These are phyloP conservation scores for Hippocampus guttulatus DNA, from an alignment of 2,113 vertebrate species.

Conservation along the genomic window DNA sequence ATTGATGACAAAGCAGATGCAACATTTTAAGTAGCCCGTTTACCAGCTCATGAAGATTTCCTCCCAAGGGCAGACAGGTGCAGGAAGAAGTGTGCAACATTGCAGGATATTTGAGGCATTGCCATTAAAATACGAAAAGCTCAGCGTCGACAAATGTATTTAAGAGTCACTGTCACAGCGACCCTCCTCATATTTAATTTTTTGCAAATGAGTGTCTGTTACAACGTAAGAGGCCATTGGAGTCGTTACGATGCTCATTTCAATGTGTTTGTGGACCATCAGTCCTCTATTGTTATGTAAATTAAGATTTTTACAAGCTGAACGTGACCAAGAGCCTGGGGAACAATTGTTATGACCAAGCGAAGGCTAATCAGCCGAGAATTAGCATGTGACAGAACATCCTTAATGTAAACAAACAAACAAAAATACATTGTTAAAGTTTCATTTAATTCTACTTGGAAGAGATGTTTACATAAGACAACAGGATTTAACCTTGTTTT, in stretches of 20 bases:
- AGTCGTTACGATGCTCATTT: constrained; percentile 44
- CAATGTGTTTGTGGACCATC: constrained; percentile 45
- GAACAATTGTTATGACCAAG: constrained; percentile 37
- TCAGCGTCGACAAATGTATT: constrained; percentile 14
- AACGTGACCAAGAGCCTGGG: constrained; percentile 27
- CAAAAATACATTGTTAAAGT: not conserved
- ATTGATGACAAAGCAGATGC: not conserved
- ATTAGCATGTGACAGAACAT: constrained; percentile 50
- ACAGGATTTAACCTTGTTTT: not conserved
- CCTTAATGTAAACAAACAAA: not conserved
- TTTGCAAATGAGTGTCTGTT: constrained; percentile 26
- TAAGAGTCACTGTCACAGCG: constrained; percentile 22
- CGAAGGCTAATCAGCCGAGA: constrained; percentile 20
- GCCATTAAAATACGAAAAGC: constrained; percentile 44
- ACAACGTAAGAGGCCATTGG: constrained; percentile 17
- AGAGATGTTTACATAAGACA: not conserved
- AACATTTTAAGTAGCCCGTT: not conserved
- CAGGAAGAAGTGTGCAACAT: not conserved
- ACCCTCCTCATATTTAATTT: constrained; percentile 19
- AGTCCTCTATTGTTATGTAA: constrained; percentile 51
- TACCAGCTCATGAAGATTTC: not conserved
- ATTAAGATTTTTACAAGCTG: constrained; percentile 29
- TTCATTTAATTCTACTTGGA: not conserved
- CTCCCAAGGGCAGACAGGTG: not conserved
- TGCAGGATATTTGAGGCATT: not conserved